These are phyloP conservation scores for Rosalia funebris DNA, from an alignment of 2,888 invertebrate genomes.

Conservation along the genomic window DNA sequence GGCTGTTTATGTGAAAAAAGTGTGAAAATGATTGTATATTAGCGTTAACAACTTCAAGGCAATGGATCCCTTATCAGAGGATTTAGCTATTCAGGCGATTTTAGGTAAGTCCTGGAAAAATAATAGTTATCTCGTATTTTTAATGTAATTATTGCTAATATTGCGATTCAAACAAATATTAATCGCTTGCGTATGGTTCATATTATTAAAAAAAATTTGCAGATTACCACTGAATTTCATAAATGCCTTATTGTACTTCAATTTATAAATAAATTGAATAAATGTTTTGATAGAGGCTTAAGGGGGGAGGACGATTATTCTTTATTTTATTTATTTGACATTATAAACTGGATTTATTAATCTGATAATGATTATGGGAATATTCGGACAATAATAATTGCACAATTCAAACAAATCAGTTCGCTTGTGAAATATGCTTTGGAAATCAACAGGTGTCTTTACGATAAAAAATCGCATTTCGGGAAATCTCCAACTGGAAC, in stretches of 20 bases:
- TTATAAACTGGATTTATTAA: slow-evolving; percentile 15
- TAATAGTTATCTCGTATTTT: slow-evolving; percentile 16
- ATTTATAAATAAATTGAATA: slow-evolving; percentile 42
- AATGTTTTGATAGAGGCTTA: slow-evolving; percentile 31
- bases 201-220: slow-evolving; percentile 5
- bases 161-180: slow-evolving; percentile 9
- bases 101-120: slow-evolving; percentile 54
- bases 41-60: slow-evolving; percentile 33
- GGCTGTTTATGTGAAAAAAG: slow-evolving; percentile 32
- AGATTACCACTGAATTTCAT: slow-evolving; percentile 6
- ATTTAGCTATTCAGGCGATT: slow-evolving; percentile 59
- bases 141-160: slow-evolving; percentile 13
- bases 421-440: neutral
- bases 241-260: slow-evolving; percentile 35
- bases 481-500: slow-evolving; percentile 2
- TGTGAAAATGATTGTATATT: slow-evolving; percentile 46
- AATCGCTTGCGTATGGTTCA: neutral
- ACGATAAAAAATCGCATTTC: slow-evolving; percentile 8
- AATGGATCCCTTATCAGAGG: slow-evolving; percentile 59
- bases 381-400: neutral
- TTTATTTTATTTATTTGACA: slow-evolving; percentile 29
- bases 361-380: slow-evolving; percentile 5
- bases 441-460: slow-evolving; percentile 22
- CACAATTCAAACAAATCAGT: neutral
- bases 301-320: slow-evolving; percentile 39